Base-by-base conservation (phyloP, 2,797 vertebrate genomes). In the Fistularia tabacaria region DNA sequence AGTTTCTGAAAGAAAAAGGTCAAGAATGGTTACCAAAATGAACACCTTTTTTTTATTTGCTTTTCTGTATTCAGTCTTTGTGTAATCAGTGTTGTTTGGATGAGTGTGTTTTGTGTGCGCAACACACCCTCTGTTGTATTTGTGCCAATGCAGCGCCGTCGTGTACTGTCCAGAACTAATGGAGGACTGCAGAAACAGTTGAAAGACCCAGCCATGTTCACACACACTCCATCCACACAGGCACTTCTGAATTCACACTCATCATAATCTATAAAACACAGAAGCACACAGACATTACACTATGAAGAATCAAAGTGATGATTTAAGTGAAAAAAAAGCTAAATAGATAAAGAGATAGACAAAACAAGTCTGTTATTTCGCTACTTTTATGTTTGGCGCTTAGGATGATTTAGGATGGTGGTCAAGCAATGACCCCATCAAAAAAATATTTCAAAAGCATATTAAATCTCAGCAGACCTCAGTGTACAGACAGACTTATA, bases 121-220 rank as follows among this genome's bases (percentile, higher is more conserved):
- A 9, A 36, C 69, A 52, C 56, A 92, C 91, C 90, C 71, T 87
- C 86, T 43, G 88, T 89, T 51, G 40, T 62, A 73, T 91, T 92
- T 61, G 80, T 39, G 52, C 73, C 51, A 38, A 90, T 67, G 71
- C 91, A 92, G 62, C 77, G 89, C 1, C 53, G 82, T 6, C 71
- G 66, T 0, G 88, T 84, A 60, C 49, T 51, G 74, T 92, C 91
- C 69, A 92, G 74, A 40, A 91, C 81, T 41, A 91, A 71, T 0
- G 90, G 90, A 25, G 90, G 89, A 48, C 79, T 88, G 71, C 91
- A 92, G 89, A 92, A 92, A 67, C 91, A 92, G 84, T 87, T 88
- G 74, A 90, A 92, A 11, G 91, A 91, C 12, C 91, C 91, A 0
- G 76, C 77, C 0, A 86, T 91, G 82, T 92, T 92, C 70, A 92